Evolutionary conservation across 1,140 invertebrate genomes (phyloP).

Genomic region (Panulirus ornatus): DNA sequence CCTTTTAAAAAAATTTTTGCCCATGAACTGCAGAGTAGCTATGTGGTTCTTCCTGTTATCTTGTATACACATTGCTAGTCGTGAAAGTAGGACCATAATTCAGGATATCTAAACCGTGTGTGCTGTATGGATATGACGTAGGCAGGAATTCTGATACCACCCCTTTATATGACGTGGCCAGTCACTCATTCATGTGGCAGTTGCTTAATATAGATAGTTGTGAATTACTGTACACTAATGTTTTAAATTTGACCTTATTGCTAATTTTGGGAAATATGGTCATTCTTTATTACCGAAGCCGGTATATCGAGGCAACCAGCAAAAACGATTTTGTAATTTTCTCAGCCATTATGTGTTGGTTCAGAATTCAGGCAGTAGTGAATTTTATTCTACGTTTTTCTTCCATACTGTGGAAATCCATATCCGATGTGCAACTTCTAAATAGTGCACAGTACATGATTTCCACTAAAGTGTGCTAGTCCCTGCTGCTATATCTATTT

Average conservation of each 20-base stretch:
- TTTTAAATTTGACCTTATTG: background rate
- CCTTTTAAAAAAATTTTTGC: slow-evolving; percentile 9
- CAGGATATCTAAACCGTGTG: slow-evolving; percentile 38
- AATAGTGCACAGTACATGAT: slow-evolving; percentile 43
- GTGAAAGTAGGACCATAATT: slow-evolving; percentile 39
- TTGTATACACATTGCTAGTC: slow-evolving; percentile 48
- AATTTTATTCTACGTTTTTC: slow-evolving; percentile 34
- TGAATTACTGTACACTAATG: background rate
- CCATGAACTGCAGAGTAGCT: slow-evolving; percentile 32
- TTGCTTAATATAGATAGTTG: background rate
- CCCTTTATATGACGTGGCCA: background rate
- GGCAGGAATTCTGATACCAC: slow-evolving; percentile 55
- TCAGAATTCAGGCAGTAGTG: slow-evolving; percentile 57
- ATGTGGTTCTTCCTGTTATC: slow-evolving; percentile 46
- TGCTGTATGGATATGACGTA: slow-evolving; percentile 45
- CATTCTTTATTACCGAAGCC: background rate
- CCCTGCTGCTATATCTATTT: slow-evolving; percentile 59
- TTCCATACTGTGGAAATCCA: slow-evolving; percentile 51
- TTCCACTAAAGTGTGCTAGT: slow-evolving; percentile 66
- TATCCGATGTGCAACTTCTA: slow-evolving; percentile 36
- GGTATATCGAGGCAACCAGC: background rate
- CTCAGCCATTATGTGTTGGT: slow-evolving; percentile 30
- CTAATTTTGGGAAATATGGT: background rate
- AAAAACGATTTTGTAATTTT: background rate
- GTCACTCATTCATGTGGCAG: background rate